Conservation (phyloP, 2,113 vertebrate genomes). For the Choloepus hoffmanni region DNA sequence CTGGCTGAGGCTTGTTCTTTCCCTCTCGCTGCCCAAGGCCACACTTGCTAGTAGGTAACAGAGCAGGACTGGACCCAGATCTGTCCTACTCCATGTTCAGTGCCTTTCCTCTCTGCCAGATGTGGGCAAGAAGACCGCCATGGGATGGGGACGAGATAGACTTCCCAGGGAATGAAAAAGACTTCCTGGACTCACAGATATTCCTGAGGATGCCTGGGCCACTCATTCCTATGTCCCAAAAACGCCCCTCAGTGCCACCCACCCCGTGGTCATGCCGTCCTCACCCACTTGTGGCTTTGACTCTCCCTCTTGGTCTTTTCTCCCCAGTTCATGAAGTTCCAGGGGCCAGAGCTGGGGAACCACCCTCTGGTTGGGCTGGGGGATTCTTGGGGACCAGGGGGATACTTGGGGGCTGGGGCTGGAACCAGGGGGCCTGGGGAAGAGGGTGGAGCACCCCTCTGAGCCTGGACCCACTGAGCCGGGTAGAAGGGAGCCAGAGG, state of each 20-base stretch:
- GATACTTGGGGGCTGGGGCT: no score
- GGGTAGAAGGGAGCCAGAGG: neutral
- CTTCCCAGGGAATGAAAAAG: neutral
- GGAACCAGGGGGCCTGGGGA: neutral
- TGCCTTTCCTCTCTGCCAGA: neutral
- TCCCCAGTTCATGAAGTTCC: neutral
- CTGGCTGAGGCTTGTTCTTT: neutral
- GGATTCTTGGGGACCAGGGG: no score
- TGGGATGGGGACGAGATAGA: neutral
- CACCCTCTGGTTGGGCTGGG: neutral
- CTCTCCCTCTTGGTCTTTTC: neutral
- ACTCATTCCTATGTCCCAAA: neutral
- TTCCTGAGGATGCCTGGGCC: neutral
- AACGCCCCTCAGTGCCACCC: accelerated
- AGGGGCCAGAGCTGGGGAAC: neutral
- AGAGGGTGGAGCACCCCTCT: neutral
- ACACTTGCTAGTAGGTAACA: neutral
- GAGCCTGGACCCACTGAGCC: neutral
- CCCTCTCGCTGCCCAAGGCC: neutral
- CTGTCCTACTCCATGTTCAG: neutral
- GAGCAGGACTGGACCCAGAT: neutral
- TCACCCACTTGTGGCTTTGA: neutral
- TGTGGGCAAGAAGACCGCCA: neutral
- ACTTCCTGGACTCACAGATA: neutral
- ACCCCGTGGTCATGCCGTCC: neutral